Percentiles rank a stretch among this genome's conserved stretches.
Evolutionary conservation across 53 echinoderm and acorn worm species (phyloP).

Genomic region (Paracentrotus lividus): DNA sequence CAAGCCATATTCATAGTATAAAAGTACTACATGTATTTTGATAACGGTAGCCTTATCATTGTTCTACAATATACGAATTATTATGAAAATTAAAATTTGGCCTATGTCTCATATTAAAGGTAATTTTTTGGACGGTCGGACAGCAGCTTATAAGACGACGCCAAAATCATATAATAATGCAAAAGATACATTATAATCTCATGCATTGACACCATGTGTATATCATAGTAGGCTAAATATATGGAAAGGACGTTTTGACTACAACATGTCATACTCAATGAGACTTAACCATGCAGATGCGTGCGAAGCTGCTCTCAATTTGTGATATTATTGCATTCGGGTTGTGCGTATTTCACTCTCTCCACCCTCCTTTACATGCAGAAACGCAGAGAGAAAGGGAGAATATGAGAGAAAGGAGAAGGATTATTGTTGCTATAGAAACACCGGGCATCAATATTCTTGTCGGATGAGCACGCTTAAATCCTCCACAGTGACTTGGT

Average conservation of each 20-base stretch:
- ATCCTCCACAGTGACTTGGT: background rate
- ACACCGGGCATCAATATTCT: conserved; percentile 51
- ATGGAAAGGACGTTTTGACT: background rate
- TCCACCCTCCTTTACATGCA: background rate
- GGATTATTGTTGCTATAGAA: conserved; percentile 2
- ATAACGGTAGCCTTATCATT: no score
- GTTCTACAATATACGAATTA: no score
- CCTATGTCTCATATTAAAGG: no score
- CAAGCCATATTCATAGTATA: no score
- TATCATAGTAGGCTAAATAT: no score
- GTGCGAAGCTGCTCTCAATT: background rate
- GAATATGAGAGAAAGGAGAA: background rate
- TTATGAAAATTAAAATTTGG: no score
- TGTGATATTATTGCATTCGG: background rate
- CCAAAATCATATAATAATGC: background rate
- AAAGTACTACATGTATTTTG: no score
- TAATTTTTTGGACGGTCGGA: no score
- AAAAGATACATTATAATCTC: background rate
- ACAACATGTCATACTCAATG: background rate
- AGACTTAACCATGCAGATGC: background rate
- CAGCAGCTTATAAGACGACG: background rate
- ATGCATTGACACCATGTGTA: background rate
- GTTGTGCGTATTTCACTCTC: background rate
- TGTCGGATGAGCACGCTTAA: background rate
- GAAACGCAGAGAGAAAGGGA: background rate